phyloP scores from a whole-genome alignment of 2,797 vertebrate genomes.

The Macroramphosus scolopax region DNA sequence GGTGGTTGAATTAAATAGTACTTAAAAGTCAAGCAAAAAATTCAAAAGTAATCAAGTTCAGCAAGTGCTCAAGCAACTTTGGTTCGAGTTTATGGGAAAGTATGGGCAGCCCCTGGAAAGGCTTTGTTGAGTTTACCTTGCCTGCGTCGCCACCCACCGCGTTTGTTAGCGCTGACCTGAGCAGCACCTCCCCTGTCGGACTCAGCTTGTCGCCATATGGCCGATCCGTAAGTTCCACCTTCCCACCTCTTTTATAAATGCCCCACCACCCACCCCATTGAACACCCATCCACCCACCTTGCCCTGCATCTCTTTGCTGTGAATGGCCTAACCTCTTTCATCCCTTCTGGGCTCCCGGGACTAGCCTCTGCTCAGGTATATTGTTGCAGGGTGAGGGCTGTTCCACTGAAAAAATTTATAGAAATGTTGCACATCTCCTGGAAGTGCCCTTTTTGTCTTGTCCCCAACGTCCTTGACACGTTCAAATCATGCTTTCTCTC shows the following conservation, averaged over 20 bases:
- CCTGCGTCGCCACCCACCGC: constrained; percentile 81
- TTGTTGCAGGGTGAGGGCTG: constrained; percentile 50
- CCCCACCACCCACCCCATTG: constrained; percentile 62
- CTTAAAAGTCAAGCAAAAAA: constrained; percentile 51
- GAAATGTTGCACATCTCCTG: constrained; percentile 5
- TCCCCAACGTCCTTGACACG: background rate
- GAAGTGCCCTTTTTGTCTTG: background rate
- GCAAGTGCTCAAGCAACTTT: constrained; percentile 72
- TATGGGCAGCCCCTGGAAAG: constrained; percentile 85
- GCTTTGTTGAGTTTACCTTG: constrained; percentile 84
- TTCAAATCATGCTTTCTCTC: background rate
- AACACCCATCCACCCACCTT: constrained; percentile 74
- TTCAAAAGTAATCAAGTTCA: constrained; percentile 62
- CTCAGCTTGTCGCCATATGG: constrained; percentile 85
- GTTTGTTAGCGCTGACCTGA: constrained; percentile 83
- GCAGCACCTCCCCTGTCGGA: constrained; percentile 81
- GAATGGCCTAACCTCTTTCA: constrained; percentile 75
- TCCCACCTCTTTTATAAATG: constrained; percentile 63
- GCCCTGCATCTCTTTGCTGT: constrained; percentile 72
- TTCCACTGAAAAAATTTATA: constrained; percentile 3
- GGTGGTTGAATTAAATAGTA: constrained; percentile 67
- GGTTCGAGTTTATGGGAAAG: constrained; percentile 79
- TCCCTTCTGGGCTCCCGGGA: constrained; percentile 74
- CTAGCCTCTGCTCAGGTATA: constrained; percentile 76
- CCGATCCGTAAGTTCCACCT: constrained; percentile 83